A percentile compares a stretch with the other conserved stretches of the same genome.
These are phyloP conservation scores for Corythaixoides concolor DNA, from an alignment of 2,113 vertebrate genomes.

Conservation along the genomic window DNA sequence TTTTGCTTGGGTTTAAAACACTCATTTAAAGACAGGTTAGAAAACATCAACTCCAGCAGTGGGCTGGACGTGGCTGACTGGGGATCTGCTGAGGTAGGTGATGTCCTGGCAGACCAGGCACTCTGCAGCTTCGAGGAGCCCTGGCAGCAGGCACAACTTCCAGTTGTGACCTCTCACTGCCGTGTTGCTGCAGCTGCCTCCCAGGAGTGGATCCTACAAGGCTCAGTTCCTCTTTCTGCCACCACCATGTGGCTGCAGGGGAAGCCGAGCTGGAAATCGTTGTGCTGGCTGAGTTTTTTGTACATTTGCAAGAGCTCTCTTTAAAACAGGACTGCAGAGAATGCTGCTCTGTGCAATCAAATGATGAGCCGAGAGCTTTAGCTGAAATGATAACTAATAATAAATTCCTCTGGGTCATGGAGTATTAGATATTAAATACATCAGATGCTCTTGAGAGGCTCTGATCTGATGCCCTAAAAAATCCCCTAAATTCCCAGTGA, in stretches of 20 bases:
- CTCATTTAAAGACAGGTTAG: not conserved
- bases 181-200: accelerated
- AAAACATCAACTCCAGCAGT: accelerated
- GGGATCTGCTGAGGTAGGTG: accelerated
- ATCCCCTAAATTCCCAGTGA: not conserved
- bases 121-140: not conserved
- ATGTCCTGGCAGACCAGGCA: not conserved
- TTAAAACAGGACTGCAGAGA: not conserved
- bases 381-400: not conserved
- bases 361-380: not conserved
- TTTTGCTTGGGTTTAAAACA: not conserved
- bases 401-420: not conserved
- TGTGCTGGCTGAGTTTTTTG: not conserved
- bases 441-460: not conserved
- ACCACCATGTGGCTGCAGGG: not conserved
- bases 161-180: not conserved
- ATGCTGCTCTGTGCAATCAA: not conserved
- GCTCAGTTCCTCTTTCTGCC: not conserved
- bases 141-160: not conserved
- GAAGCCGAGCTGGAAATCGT: not conserved
- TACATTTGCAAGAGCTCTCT: too few species aligned
- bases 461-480: not conserved
- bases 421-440: not conserved
- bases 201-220: not conserved
- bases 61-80: not conserved